Conservation (phyloP, 2,797 vertebrate species). For the Furcifer pardalis region DNA sequence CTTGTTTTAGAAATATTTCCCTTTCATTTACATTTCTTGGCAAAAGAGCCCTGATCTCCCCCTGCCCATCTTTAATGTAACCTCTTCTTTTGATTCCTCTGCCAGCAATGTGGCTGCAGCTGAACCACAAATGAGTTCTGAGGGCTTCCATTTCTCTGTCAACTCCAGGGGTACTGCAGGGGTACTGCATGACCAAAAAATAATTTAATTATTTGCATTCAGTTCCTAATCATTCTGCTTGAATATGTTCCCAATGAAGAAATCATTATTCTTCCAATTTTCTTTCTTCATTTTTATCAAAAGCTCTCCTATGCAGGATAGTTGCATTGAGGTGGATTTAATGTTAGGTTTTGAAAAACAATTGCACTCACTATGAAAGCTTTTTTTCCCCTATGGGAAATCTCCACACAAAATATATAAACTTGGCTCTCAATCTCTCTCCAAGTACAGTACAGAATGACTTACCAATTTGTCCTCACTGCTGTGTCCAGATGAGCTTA, state of each 20-base stretch:
- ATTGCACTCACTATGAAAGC: no score
- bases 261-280: not conserved
- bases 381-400: no score
- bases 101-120: slow-evolving; percentile 55
- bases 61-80: slow-evolving; percentile 45
- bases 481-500: not conserved
- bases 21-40: slow-evolving; percentile 79
- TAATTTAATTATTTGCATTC: slow-evolving; percentile 40
- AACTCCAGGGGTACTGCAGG: not conserved
- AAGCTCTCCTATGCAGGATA: not conserved
- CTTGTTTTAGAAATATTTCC: slow-evolving; percentile 78
- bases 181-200: slow-evolving; percentile 50
- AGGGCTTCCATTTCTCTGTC: slow-evolving; percentile 46
- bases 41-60: slow-evolving; percentile 37
- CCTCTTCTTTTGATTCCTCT: slow-evolving; percentile 65
- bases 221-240: not conserved
- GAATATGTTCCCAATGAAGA: slow-evolving; percentile 34
- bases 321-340: not conserved
- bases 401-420: not conserved
- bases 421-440: not conserved
- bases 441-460: not conserved
- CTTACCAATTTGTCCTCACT: not conserved
- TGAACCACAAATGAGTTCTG: slow-evolving; percentile 46
- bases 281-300: not conserved
- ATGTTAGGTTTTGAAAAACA: not conserved